Evolutionary conservation across 2,113 vertebrate genomes (phyloP).

Genomic region (Hirundichthys speculiger): DNA sequence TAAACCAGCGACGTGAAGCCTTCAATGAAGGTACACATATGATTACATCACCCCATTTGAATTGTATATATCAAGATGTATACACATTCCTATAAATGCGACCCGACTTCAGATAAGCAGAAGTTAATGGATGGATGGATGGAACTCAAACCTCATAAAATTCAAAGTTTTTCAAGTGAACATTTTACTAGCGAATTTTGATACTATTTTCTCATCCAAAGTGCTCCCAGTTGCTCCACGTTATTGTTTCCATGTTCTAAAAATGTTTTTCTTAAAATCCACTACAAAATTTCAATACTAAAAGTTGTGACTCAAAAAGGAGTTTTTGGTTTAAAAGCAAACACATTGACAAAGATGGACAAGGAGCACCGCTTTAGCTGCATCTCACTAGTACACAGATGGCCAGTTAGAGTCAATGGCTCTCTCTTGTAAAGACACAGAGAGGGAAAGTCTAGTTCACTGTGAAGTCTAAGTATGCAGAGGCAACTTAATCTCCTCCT

Average conservation of each 20-base stretch:
- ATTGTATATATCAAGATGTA: too few species aligned
- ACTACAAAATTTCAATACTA: not conserved
- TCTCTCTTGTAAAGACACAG: slow-evolving; percentile 24
- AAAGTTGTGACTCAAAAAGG: not conserved
- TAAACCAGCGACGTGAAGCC: slow-evolving; percentile 90
- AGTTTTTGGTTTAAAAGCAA: not conserved
- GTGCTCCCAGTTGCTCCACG: too few species aligned
- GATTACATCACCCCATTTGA: not conserved
- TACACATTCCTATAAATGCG: too few species aligned
- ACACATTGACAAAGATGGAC: slow-evolving; percentile 3
- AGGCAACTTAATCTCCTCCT: slow-evolving; percentile 47
- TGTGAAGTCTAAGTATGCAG: slow-evolving; percentile 35
- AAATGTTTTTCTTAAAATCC: not conserved
- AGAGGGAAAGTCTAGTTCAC: slow-evolving; percentile 30
- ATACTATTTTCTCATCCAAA: too few species aligned
- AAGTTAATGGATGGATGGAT: too few species aligned
- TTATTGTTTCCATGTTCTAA: not conserved
- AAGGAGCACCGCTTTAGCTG: slow-evolving; percentile 18
- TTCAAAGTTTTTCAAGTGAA: too few species aligned
- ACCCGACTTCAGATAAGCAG: too few species aligned
- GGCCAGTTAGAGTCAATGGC: slow-evolving; percentile 41
- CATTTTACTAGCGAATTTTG: too few species aligned
- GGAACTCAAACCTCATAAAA: too few species aligned
- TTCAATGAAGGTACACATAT: slow-evolving; percentile 91
- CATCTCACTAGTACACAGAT: slow-evolving; percentile 44